phyloP scores from a whole-genome alignment of 2,888 invertebrate genomes.

The Drosophila kanekoi region DNA sequence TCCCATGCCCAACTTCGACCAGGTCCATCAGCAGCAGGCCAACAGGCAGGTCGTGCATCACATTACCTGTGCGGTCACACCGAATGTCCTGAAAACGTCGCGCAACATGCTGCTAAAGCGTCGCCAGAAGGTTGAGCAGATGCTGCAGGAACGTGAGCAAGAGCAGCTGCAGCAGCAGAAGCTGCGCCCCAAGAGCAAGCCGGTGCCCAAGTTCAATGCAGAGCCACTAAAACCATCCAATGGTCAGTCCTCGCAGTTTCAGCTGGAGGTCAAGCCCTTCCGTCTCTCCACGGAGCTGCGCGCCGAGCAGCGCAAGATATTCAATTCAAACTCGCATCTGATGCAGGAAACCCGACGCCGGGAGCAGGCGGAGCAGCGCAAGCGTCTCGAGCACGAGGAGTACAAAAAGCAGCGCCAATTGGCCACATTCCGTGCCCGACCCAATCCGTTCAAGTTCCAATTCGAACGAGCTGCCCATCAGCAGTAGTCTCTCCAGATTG shows the following conservation, averaged over 20 bases:
- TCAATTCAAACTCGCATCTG: slow-evolving; percentile 38
- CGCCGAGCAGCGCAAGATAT: slow-evolving; percentile 60
- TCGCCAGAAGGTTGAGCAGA: slow-evolving; percentile 25
- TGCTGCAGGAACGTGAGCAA: slow-evolving; percentile 38
- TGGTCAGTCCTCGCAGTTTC: background rate
- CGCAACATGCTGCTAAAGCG: slow-evolving; percentile 45
- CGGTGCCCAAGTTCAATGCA: slow-evolving; percentile 6
- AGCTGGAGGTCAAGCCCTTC: slow-evolving; percentile 50
- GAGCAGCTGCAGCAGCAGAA: slow-evolving; percentile 8
- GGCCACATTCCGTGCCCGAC: slow-evolving; percentile 57
- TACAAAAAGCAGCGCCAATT: slow-evolving; percentile 51
- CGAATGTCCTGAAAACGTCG: slow-evolving; percentile 65
- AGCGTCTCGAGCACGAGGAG: slow-evolving; percentile 32
- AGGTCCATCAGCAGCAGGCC: slow-evolving; percentile 44
- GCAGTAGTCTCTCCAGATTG: background rate
- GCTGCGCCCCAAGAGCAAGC: slow-evolving; percentile 17
- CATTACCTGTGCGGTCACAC: slow-evolving; percentile 58
- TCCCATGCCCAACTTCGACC: slow-evolving; percentile 69
- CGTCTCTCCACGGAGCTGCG: slow-evolving; percentile 54
- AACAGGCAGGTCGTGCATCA: slow-evolving; percentile 40
- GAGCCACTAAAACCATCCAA: slow-evolving; percentile 36
- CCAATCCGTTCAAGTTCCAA: slow-evolving; percentile 54
- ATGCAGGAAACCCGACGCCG: slow-evolving; percentile 45
- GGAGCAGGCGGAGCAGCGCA: slow-evolving; percentile 31
- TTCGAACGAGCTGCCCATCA: background rate